Conservation (phyloP, 2,888 invertebrate genomes). For the Brachyopa scutellaris region DNA sequence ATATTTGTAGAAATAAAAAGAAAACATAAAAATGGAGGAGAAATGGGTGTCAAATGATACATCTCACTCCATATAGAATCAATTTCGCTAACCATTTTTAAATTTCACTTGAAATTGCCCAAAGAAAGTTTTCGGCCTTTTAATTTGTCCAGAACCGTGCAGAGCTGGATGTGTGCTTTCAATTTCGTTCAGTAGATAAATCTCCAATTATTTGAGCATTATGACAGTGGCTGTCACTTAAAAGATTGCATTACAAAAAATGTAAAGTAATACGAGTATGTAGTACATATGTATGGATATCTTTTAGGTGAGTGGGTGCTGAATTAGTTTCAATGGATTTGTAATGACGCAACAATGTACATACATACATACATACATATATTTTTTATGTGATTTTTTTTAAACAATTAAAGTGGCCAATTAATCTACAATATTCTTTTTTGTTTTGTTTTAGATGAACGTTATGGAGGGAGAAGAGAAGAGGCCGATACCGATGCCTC, state of each 20-base stretch:
- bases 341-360: background rate
- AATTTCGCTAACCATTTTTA: conserved; percentile 21
- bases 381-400: background rate
- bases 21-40: conserved; percentile 16
- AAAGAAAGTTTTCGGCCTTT: conserved; percentile 41
- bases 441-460: conserved; percentile 24
- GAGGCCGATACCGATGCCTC: conserved; percentile 80
- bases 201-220: background rate
- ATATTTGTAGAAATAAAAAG: conserved; percentile 38
- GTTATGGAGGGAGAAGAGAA: conserved; percentile 75
- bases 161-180: conserved; percentile 4
- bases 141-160: background rate
- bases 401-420: conserved; percentile 8
- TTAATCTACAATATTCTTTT: background rate
- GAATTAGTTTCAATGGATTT: conserved; percentile 26
- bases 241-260: conserved; percentile 15
- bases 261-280: background rate
- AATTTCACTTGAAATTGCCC: conserved; percentile 6
- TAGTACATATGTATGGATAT: background rate
- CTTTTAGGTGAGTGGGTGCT: conserved; percentile 6
- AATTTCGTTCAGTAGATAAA: conserved; percentile 20
- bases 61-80: conserved; percentile 19
- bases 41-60: conserved; percentile 48
- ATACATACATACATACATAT: too few species aligned
- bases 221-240: conserved; percentile 8